phyloP scores from a whole-genome alignment of 2,797 vertebrate species.

The Ibycter americanus region DNA sequence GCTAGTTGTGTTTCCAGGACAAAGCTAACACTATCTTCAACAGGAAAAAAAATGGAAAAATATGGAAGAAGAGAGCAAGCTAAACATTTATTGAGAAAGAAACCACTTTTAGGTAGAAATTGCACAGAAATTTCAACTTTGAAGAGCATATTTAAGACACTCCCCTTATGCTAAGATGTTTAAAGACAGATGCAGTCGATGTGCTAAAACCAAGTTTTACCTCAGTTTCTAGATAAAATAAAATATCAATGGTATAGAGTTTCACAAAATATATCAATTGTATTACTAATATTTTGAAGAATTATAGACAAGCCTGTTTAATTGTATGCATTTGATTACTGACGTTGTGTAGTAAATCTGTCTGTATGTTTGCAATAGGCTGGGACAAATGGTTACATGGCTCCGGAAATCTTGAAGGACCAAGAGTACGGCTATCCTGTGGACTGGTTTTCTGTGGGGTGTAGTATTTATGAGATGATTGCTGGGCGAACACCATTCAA shows the following conservation, averaged over 20 bases:
- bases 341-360: not conserved
- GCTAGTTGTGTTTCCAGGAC: not conserved
- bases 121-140: not conserved
- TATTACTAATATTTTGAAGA: not conserved
- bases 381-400: constrained; percentile 94
- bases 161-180: not conserved
- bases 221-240: not conserved
- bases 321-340: not conserved
- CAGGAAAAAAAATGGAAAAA: not conserved
- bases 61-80: not conserved
- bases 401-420: constrained; percentile 90
- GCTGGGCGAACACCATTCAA: constrained; percentile 92
- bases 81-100: not conserved
- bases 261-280: not conserved
- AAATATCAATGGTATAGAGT: not conserved
- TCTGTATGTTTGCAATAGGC: constrained; percentile 79
- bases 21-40: not conserved
- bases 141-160: not conserved
- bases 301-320: not conserved
- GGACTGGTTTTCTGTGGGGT: constrained; percentile 96
- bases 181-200: not conserved
- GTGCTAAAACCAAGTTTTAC: not conserved
- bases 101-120: not conserved
- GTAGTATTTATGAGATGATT: constrained; percentile 95
- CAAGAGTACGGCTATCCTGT: constrained; percentile 87